Conservation (phyloP, 2,113 vertebrate species). For the Tympanuchus pallidicinctus region DNA sequence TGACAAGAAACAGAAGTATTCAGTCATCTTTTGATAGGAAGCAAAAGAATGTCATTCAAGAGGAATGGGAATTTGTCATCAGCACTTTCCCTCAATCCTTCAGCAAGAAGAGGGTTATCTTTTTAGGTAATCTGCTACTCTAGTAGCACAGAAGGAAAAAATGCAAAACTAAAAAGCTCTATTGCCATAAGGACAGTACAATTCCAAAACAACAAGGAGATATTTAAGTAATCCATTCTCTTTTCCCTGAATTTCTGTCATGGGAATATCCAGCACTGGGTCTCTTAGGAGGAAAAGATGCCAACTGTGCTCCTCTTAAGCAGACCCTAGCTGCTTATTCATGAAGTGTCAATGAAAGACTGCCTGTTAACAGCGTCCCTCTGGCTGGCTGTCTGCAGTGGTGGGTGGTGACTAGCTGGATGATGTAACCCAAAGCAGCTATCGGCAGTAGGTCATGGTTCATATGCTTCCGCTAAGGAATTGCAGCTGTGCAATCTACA, state of each 20-base stretch:
- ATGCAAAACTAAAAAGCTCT: background rate
- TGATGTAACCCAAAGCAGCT: conserved; percentile 57
- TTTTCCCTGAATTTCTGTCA: conserved; percentile 32
- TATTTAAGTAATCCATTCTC: background rate
- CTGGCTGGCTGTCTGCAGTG: background rate
- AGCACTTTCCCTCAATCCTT: background rate
- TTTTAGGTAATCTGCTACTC: background rate
- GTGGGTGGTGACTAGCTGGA: conserved; percentile 42
- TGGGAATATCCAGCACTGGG: background rate
- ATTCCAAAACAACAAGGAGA: conserved; percentile 7
- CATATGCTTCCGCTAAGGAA: conserved; percentile 59
- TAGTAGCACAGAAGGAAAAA: conserved; percentile 27
- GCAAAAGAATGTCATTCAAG: conserved; percentile 7
- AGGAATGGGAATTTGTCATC: conserved; percentile 22
- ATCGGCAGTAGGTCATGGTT: conserved; percentile 19
- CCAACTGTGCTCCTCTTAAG: conserved; percentile 35
- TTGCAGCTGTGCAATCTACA: conserved; percentile 35
- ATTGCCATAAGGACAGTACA: background rate
- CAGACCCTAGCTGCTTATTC: conserved; percentile 46
- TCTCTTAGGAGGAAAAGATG: conserved; percentile 24
- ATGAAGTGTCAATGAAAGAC: conserved; percentile 52
- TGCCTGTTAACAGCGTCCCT: rapidly evolving
- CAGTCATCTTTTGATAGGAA: conserved; percentile 28
- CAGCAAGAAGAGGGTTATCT: background rate
- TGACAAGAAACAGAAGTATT: conserved; percentile 43